These are phyloP conservation scores for Uloborus diversus DNA, from an alignment of 1,140 invertebrate species.

Conservation along the genomic window DNA sequence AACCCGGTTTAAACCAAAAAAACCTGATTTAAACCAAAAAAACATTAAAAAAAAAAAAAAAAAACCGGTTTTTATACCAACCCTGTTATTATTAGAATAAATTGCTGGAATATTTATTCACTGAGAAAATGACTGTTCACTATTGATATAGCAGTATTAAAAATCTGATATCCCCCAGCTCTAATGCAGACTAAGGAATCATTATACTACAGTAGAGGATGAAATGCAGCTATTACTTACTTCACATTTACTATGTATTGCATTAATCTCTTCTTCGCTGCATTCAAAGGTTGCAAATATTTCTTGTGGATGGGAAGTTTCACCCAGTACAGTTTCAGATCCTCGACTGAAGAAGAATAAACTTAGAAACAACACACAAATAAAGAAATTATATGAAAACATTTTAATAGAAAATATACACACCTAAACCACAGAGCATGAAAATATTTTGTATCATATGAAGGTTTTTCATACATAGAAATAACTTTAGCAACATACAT, in stretches of 20 bases:
- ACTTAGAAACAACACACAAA: conserved; percentile 54
- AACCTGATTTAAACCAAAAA: too few relatives aligned
- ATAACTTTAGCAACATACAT: conserved; percentile 75
- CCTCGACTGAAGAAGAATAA: too few relatives aligned
- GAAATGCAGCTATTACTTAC: conserved; percentile 61
- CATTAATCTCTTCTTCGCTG: conserved; percentile 73
- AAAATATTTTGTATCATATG: not conserved
- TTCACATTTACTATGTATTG: conserved; percentile 69
- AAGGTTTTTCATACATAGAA: conserved; percentile 75
- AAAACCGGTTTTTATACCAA: not conserved
- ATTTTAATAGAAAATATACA: not conserved
- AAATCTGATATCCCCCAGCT: too few relatives aligned
- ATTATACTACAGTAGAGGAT: not conserved
- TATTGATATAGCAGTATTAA: too few relatives aligned
- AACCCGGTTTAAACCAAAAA: too few relatives aligned
- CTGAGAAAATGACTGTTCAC: too few relatives aligned
- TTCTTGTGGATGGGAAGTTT: conserved; percentile 81
- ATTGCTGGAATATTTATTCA: too few relatives aligned
- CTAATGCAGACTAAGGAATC: too few relatives aligned
- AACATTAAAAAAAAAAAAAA: too few relatives aligned
- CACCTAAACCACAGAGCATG: not conserved
- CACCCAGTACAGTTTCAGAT: conserved; percentile 80
- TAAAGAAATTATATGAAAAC: not conserved
- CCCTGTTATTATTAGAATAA: too few relatives aligned
- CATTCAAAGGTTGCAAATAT: conserved; percentile 80